Evolutionary conservation across 2,888 invertebrate genomes (phyloP), one percentile per base, ranked within the genome.

Genomic region (Lottia gigantea): DNA sequence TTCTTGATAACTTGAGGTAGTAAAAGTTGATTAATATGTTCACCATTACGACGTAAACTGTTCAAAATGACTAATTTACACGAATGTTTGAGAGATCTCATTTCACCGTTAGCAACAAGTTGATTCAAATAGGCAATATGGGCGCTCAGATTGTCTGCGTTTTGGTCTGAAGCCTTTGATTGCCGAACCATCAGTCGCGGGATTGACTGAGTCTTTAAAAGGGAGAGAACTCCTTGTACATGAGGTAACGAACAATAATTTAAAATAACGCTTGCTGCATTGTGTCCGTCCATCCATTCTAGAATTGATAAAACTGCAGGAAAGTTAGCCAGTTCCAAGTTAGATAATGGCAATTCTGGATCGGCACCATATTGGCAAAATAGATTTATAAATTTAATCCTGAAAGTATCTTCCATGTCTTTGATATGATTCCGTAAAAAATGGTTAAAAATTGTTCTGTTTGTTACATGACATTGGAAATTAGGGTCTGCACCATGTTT

Each of bases 351-450:
- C 23, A 55, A 23, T 11, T 62, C 47, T 14, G 65, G 40, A 25
- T 66, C 46, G 12, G 25, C 40, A 15, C 62, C 70, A 70, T 70
- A 62, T 46, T 55, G 65, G 47, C 66, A 65, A 61, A 70, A 70
- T n/a, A 70, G 46, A 23, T 66, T 61, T n/a, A 70, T 66, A 31
- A 70, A 70, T 62, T 70, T 61, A 31, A 25, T 25, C 23, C 66
- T 55, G 61, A 70, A 66, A 11, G 61, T 46, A 31, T 66, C 70
- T 26, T 23, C 19, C 16, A 70, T 70, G 19, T 70, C 47, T 6
- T 62, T 40, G 16, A 70, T 25, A 26, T 66, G 61, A 47, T 65
- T 45, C 14, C 46, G 12, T 6, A 70, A 6, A 47, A 70, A 70
- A n/a, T 66, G 47, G 23, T 55, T 66, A 26, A 65, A 70, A n/a